Percentiles rank a stretch among this genome's conserved stretches.
Conservation (phyloP, 2,888 invertebrate species). For the Ormyrus pomaceus region DNA sequence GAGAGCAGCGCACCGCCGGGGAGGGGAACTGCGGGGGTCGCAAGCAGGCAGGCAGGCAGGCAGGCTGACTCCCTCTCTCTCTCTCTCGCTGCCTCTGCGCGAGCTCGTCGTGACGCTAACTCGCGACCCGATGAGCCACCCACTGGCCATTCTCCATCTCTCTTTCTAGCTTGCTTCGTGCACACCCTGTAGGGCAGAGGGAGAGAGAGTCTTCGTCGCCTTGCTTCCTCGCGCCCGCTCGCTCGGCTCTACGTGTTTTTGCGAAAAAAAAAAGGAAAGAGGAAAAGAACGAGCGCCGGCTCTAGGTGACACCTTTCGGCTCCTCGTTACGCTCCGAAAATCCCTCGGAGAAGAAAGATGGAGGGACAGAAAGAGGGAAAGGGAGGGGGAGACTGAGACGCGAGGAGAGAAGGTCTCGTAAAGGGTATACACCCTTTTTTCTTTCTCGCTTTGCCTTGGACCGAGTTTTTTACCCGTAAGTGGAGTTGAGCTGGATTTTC, state of each 20-base stretch:
- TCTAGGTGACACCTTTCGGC: conserved; percentile 51
- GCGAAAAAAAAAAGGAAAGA: conserved; percentile 50
- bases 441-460: neutral
- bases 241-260: conserved; percentile 38
- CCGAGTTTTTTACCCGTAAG: neutral
- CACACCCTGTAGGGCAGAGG: conserved; percentile 51
- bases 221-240: no score
- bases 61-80: no score
- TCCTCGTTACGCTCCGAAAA: conserved; percentile 57
- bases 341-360: conserved; percentile 56
- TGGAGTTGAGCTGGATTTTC: neutral
- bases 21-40: conserved; percentile 22
- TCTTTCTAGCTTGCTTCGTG: neutral
- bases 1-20: conserved; percentile 29
- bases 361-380: conserved; percentile 18
- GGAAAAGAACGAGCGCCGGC: conserved; percentile 34
- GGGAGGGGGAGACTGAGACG: conserved; percentile 37
- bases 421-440: conserved; percentile 31
- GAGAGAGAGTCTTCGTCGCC: conserved; percentile 40
- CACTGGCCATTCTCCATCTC: conserved; percentile 26
- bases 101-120: conserved; percentile 1
- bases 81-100: no score
- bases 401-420: conserved; percentile 53
- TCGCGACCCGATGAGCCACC: conserved; percentile 39
- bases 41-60: neutral